Percentiles rank a stretch among this genome's conserved stretches.
Conservation (phyloP, 2,113 vertebrate species). For the Chroicocephalus ridibundus region DNA sequence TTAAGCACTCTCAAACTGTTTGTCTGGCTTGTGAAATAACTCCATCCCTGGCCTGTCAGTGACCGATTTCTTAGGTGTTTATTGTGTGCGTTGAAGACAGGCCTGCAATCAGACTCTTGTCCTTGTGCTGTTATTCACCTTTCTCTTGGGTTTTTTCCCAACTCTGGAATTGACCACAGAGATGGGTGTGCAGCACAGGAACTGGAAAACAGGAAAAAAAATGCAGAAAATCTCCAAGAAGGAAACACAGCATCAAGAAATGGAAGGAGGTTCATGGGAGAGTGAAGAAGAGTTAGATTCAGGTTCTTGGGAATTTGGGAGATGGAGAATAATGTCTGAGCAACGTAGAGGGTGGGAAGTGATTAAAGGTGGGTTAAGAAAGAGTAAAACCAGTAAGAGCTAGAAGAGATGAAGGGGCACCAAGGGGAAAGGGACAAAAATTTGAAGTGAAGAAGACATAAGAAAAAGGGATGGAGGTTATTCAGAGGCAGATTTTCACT, state of each 20-base stretch:
- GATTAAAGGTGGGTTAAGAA: not conserved
- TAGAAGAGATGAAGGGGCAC: not conserved
- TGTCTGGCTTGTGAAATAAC: not conserved
- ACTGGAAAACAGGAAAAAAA: not conserved
- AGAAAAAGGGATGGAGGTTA: not conserved
- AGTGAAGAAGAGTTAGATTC: not conserved
- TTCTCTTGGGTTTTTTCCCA: not conserved
- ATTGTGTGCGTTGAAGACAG: not conserved
- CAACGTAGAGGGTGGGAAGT: rapidly evolving
- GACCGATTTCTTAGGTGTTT: not conserved
- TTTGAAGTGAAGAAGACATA: not conserved
- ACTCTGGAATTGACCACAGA: not conserved
- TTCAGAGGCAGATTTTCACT: not conserved
- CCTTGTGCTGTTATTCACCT: not conserved
- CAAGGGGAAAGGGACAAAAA: not conserved
- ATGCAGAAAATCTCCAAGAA: not conserved
- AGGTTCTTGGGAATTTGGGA: not conserved
- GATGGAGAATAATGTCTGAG: not conserved
- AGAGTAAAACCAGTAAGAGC: not conserved
- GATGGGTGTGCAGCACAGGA: not conserved
- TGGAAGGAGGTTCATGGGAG: not conserved
- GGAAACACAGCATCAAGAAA: not conserved
- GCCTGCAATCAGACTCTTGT: not conserved
- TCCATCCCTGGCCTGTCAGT: not conserved
- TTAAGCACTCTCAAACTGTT: not conserved